phyloP scores from a whole-genome alignment of 2,888 invertebrate genomes.

The Cybosia mesomella region DNA sequence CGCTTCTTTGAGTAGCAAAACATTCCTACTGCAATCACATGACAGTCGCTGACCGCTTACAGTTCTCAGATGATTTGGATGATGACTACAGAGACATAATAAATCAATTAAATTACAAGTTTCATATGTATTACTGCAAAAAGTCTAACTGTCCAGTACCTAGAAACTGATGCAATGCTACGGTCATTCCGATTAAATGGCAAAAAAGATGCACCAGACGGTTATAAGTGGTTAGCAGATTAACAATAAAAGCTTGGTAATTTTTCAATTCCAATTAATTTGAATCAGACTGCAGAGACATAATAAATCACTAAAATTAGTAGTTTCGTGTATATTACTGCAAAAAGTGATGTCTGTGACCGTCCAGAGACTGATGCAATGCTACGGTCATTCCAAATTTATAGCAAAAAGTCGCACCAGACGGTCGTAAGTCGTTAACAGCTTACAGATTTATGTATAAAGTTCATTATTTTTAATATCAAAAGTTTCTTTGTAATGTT shows the following conservation, averaged over 20 bases:
- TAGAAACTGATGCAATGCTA: not conserved
- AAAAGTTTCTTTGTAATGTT: conserved; percentile 2
- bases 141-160: not conserved
- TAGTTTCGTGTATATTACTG: not conserved
- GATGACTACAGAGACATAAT: not conserved
- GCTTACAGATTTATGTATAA: not conserved
- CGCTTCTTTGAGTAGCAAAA: not conserved
- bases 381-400: not conserved
- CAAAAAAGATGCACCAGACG: not conserved
- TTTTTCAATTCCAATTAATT: not conserved
- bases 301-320: not conserved
- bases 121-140: not conserved
- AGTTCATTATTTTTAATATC: conserved; percentile 1
- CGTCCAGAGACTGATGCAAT: not conserved
- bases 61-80: not conserved
- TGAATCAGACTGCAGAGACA: not conserved
- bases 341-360: not conserved
- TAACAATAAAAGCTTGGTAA: not conserved
- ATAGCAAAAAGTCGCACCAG: not conserved
- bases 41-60: not conserved
- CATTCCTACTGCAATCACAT: not conserved
- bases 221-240: not conserved
- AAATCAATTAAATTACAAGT: not conserved
- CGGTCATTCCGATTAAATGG: not conserved
- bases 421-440: not conserved